Conservation (phyloP, 2,888 invertebrate species). For the Scaptomyza flava region DNA sequence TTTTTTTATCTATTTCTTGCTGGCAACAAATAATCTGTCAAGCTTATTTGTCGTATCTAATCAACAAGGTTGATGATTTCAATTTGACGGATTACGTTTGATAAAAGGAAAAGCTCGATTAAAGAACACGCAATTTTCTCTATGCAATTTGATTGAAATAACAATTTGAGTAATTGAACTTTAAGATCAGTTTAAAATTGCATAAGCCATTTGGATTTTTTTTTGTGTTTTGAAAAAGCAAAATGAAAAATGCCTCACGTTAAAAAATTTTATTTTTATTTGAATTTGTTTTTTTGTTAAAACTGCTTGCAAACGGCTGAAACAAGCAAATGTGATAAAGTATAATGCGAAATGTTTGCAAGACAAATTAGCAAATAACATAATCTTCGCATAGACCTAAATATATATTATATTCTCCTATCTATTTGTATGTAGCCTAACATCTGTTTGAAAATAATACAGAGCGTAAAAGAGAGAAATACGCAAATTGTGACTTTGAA, state of each 20-base stretch:
- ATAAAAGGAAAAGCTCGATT: slow-evolving; percentile 1
- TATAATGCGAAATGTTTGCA: slow-evolving; percentile 22
- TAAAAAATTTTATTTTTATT: slow-evolving; percentile 20
- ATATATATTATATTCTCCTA: not conserved
- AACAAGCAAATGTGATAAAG: slow-evolving; percentile 25
- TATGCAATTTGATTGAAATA: slow-evolving; percentile 26
- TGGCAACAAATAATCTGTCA: not conserved
- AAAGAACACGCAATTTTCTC: slow-evolving; percentile 23
- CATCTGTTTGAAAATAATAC: slow-evolving; percentile 24
- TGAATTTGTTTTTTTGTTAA: not conserved
- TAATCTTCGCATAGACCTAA: slow-evolving; percentile 8
- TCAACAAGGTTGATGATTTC: slow-evolving; percentile 49
- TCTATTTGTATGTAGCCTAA: not conserved
- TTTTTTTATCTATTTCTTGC: no score
- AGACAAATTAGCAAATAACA: slow-evolving; percentile 34
- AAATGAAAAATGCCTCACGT: slow-evolving; percentile 42
- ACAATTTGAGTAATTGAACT: slow-evolving; percentile 28
- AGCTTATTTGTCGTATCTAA: slow-evolving; percentile 45
- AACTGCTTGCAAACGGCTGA: slow-evolving; percentile 2
- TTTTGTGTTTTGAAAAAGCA: slow-evolving; percentile 17
- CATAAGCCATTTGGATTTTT: slow-evolving; percentile 15
- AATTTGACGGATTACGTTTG: slow-evolving; percentile 21
- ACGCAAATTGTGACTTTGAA: slow-evolving; percentile 70
- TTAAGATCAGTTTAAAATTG: slow-evolving; percentile 23
- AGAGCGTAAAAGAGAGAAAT: slow-evolving; percentile 26